Evolutionary conservation across 2,888 invertebrate species (phyloP).

Genomic region (Atethmia centrago): DNA sequence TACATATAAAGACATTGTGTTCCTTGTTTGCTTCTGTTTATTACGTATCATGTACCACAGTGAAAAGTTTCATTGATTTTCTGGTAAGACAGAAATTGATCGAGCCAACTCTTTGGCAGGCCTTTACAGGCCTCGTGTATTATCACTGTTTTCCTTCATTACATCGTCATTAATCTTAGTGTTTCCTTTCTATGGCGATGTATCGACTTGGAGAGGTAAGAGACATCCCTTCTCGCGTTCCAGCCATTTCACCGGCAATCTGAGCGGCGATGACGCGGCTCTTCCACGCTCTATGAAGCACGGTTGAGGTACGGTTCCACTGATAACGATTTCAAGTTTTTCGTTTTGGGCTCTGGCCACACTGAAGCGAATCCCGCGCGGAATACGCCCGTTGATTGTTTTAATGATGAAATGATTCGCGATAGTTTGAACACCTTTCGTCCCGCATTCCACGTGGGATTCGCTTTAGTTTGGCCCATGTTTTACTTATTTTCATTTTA

Average conservation of each 20-base stretch:
- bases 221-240: slow-evolving; percentile 64
- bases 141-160: slow-evolving; percentile 52
- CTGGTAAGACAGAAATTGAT: not conserved
- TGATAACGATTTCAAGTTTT: slow-evolving; percentile 18
- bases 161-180: slow-evolving; percentile 44
- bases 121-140: slow-evolving; percentile 28
- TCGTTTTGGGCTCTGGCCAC: not conserved
- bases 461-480: not conserved
- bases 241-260: slow-evolving; percentile 79
- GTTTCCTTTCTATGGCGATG: slow-evolving; percentile 44
- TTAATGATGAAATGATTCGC: not conserved
- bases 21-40: not conserved
- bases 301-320: slow-evolving; percentile 54
- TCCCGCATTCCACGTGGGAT: not conserved
- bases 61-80: not conserved
- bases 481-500: not conserved
- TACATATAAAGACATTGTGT: not conserved
- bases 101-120: slow-evolving; percentile 18
- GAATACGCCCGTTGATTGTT: no score
- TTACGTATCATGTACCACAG: not conserved
- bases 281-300: slow-evolving; percentile 78
- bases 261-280: slow-evolving; percentile 80
- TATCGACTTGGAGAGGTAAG: slow-evolving; percentile 60
- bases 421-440: no score
- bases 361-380: not conserved